Conservation (phyloP, 2,797 vertebrate genomes). For the Betta splendens region DNA sequence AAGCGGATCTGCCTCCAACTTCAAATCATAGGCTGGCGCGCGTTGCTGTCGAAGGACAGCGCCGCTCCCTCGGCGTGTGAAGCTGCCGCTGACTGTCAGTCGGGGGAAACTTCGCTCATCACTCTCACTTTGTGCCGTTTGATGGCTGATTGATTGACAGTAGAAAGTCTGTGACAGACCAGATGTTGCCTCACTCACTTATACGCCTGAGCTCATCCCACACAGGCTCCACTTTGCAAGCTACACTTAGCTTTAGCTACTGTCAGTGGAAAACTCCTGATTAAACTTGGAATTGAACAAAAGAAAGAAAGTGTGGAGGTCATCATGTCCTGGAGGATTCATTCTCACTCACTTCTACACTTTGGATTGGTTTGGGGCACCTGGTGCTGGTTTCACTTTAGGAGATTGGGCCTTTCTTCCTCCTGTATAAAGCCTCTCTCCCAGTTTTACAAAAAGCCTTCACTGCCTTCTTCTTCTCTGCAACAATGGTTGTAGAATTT, state of each 20-base stretch:
- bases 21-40: too few species aligned
- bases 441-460: too few species aligned
- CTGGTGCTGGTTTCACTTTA: neutral
- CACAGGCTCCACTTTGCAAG: neutral
- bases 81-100: conserved; percentile 15
- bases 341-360: neutral
- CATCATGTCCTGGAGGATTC: neutral
- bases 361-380: neutral
- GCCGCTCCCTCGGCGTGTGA: neutral
- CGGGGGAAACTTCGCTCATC: neutral
- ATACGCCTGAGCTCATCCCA: neutral
- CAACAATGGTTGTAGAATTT: too few species aligned
- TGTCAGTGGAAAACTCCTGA: neutral
- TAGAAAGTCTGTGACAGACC: conserved; percentile 22
- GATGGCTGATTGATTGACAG: conserved; percentile 32
- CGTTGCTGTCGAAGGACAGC: too few species aligned
- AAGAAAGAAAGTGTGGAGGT: neutral
- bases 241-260: neutral
- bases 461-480: too few species aligned
- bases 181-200: conserved; percentile 8
- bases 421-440: neutral
- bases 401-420: neutral
- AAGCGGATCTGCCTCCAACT: too few species aligned
- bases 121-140: conserved; percentile 14
- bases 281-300: conserved; percentile 2